These are phyloP conservation scores for Drosophila maculinotata DNA, from an alignment of 2,888 invertebrate genomes.

Conservation along the genomic window DNA sequence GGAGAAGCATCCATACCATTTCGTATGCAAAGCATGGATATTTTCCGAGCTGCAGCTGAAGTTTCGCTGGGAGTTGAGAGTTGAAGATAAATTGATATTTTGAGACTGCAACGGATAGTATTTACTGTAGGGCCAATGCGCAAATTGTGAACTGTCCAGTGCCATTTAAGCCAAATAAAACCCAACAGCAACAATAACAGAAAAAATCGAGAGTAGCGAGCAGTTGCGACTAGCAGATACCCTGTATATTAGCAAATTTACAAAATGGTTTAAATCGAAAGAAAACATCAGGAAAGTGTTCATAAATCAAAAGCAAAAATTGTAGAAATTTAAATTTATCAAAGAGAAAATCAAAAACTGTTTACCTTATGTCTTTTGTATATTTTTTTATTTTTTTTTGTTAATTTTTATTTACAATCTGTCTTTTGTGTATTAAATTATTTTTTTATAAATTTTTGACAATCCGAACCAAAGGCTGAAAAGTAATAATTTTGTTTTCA, in stretches of 20 bases:
- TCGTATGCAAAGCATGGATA: constrained; percentile 55
- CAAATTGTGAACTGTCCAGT: constrained; percentile 65
- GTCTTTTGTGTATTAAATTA: too few relatives aligned
- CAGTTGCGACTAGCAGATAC: background rate
- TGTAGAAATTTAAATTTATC: background rate
- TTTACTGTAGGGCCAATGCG: constrained; percentile 62
- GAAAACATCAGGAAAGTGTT: too few relatives aligned
- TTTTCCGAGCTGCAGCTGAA: constrained; percentile 45
- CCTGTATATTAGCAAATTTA: too few relatives aligned
- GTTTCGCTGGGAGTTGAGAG: constrained; percentile 38
- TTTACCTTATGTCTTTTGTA: too few relatives aligned
- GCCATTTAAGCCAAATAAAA: constrained; percentile 46
- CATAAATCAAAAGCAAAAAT: background rate
- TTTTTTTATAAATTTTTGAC: too few relatives aligned
- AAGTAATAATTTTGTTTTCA: too few relatives aligned
- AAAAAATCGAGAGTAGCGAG: background rate
- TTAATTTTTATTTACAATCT: too few relatives aligned
- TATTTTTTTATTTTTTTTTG: too few relatives aligned
- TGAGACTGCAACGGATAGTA: constrained; percentile 45
- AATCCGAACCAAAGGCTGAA: too few relatives aligned
- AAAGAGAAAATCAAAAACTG: too few relatives aligned
- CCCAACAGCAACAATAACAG: constrained; percentile 5
- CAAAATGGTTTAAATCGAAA: too few relatives aligned
- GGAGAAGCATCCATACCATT: constrained; percentile 22
- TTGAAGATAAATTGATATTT: constrained; percentile 61